Evolutionary conservation across 2,888 invertebrate species (phyloP).

Genomic region (Erebia palarica): DNA sequence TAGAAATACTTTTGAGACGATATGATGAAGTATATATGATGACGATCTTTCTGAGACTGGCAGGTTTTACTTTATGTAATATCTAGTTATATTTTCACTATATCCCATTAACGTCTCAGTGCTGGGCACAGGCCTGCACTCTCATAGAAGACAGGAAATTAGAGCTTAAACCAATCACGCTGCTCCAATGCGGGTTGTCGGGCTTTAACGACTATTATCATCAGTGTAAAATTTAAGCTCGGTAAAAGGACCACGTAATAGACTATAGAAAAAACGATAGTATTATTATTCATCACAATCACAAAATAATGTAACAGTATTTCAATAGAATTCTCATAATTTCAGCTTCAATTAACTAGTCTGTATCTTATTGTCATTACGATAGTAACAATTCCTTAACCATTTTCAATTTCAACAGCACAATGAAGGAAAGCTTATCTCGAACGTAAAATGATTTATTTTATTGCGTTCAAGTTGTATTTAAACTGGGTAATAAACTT

Average conservation of each 20-base stretch:
- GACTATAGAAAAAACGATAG: background rate
- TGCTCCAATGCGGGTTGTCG: no score
- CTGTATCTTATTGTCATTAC: constrained; percentile 36
- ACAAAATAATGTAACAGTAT: background rate
- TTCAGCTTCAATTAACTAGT: constrained; percentile 38
- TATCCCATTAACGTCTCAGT: no score
- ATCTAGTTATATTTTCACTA: no score
- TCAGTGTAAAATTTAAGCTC: no score
- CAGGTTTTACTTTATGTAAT: no score
- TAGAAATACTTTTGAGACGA: no score
- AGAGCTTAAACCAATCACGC: no score
- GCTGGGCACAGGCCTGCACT: no score
- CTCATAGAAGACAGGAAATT: no score
- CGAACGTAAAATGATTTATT: constrained; percentile 62
- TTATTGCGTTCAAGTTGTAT: constrained; percentile 54
- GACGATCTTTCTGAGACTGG: no score
- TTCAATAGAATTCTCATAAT: constrained; percentile 15
- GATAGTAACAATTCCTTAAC: constrained; percentile 41
- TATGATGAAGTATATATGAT: no score
- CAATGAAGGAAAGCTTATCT: constrained; percentile 59
- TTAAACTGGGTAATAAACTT: constrained; percentile 64
- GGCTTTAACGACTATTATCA: no score
- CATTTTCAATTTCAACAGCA: constrained; percentile 48
- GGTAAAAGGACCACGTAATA: background rate
- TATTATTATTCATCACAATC: background rate